These are phyloP conservation scores for Procavia capensis DNA, from an alignment of 2,113 vertebrate genomes.

Conservation along the genomic window DNA sequence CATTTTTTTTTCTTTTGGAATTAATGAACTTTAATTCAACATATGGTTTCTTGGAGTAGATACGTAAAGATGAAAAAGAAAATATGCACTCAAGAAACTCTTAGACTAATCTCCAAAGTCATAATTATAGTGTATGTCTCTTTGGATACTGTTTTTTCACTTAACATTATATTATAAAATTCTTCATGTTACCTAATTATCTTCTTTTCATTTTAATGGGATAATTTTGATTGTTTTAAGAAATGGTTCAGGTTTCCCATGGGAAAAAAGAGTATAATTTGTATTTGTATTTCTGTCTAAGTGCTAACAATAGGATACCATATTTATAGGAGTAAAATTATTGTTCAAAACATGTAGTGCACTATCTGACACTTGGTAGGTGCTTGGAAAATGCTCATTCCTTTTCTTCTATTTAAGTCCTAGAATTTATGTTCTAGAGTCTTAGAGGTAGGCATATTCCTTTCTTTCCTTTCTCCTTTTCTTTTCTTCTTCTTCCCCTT, in stretches of 20 bases:
- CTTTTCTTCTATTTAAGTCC: neutral
- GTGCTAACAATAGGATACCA: neutral
- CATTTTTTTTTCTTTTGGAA: neutral
- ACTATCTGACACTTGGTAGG: neutral
- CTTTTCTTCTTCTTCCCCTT: neutral
- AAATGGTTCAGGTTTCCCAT: neutral
- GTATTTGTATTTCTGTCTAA: neutral
- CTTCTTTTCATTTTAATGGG: constrained; percentile 27
- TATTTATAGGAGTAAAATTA: neutral
- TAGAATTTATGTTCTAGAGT: neutral
- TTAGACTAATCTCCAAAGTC: neutral
- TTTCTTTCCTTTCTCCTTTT: neutral
- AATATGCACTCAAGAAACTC: neutral
- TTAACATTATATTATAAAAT: neutral
- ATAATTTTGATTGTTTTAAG: neutral
- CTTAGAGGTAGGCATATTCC: neutral
- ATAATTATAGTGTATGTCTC: neutral
- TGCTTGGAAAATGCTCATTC: neutral
- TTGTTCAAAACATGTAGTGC: neutral
- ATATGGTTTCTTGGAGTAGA: neutral
- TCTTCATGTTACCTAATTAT: neutral
- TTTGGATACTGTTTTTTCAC: neutral
- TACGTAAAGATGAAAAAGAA: neutral
- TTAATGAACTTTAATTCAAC: neutral
- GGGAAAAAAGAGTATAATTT: neutral